Conservation (phyloP, 2,888 invertebrate species). For the Glaucopsyche alexis region DNA sequence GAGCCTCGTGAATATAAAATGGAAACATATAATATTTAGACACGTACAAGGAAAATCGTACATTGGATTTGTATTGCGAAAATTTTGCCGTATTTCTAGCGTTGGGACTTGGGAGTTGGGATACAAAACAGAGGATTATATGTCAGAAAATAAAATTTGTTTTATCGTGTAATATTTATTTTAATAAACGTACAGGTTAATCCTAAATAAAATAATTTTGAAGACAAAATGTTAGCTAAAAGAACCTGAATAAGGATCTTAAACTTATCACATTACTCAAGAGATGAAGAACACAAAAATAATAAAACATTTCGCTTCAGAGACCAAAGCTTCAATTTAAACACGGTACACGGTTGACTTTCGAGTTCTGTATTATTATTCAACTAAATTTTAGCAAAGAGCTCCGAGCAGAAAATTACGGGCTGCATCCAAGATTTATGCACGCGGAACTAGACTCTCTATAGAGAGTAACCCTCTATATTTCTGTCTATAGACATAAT, state of each 20-base stretch:
- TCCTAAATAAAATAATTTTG: not conserved
- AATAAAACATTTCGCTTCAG: slow-evolving; percentile 12
- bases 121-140: not conserved
- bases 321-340: slow-evolving; percentile 34
- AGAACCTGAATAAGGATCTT: not conserved
- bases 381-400: slow-evolving; percentile 36
- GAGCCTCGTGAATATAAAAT: slow-evolving; percentile 15
- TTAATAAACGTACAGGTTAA: not conserved
- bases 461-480: not conserved
- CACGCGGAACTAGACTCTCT: slow-evolving; percentile 28
- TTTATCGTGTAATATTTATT: not conserved
- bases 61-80: not conserved
- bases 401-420: slow-evolving; percentile 29
- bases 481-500: not conserved
- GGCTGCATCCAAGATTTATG: slow-evolving; percentile 26
- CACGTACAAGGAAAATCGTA: slow-evolving; percentile 1
- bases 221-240: not conserved
- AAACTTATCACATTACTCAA: slow-evolving; percentile 1
- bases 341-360: slow-evolving; percentile 39
- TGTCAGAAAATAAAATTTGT: not conserved
- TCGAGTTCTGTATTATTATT: slow-evolving; percentile 41
- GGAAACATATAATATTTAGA: slow-evolving; percentile 9
- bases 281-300: slow-evolving; percentile 5
- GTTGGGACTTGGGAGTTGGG: too few species aligned
- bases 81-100: not conserved